phyloP scores from a whole-genome alignment of 2,797 vertebrate species.

The Setipinna tenuifilis region DNA sequence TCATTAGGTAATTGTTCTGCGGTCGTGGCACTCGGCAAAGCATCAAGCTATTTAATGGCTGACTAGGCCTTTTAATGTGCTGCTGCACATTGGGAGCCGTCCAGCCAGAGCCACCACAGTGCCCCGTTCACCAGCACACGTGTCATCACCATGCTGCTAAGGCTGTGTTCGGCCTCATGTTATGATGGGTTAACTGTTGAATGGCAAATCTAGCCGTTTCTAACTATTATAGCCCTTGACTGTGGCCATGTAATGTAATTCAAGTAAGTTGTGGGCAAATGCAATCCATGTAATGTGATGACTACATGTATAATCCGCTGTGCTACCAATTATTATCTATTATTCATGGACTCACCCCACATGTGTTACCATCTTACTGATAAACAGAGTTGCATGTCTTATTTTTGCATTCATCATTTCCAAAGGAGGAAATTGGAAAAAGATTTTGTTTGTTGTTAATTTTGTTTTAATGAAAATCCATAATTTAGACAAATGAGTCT shows the following conservation, averaged over 20 bases:
- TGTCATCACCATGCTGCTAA: not conserved
- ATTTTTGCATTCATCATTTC: not conserved
- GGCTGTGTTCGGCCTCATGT: not conserved
- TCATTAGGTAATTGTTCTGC: constrained; percentile 23
- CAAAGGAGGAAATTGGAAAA: not conserved
- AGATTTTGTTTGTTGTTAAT: not conserved
- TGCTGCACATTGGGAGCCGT: not conserved
- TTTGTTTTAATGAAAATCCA: not conserved
- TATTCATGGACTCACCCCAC: not conserved
- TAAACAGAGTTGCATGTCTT: not conserved
- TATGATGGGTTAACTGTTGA: not conserved
- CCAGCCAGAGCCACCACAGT: constrained; percentile 28
- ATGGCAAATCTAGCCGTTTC: not conserved
- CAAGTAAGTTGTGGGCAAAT: not conserved
- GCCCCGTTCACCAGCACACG: constrained; percentile 23
- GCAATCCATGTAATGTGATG: constrained; percentile 5
- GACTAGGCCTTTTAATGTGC: not conserved
- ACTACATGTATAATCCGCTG: not conserved
- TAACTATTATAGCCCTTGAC: not conserved
- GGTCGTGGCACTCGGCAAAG: constrained; percentile 28
- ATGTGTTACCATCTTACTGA: not conserved
- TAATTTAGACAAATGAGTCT: not conserved
- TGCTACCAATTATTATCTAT: not conserved
- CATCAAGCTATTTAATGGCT: constrained; percentile 31
- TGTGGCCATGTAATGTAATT: not conserved